Conservation (phyloP, 2,797 vertebrate genomes). For the Pipistrellus nathusii region DNA sequence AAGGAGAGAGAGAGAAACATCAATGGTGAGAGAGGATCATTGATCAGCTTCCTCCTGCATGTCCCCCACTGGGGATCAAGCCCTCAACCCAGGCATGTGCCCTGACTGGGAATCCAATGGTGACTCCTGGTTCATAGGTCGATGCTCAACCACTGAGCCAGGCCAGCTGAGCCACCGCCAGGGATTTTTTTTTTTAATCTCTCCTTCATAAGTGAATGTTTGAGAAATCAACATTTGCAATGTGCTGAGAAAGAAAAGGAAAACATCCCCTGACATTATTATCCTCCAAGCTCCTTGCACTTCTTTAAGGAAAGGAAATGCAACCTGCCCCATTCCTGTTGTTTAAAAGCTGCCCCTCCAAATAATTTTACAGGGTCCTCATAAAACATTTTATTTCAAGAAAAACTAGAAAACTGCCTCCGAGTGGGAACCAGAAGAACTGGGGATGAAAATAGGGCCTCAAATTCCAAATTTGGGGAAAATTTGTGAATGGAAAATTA, state of each 20-base stretch:
- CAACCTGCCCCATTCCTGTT: background rate
- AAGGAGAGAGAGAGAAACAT: no score
- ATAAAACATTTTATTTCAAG: background rate
- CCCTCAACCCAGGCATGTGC: no score
- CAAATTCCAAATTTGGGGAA: background rate
- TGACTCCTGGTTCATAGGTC: no score
- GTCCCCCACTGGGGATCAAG: no score
- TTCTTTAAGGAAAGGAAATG: background rate
- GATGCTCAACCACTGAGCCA: no score
- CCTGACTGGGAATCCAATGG: no score
- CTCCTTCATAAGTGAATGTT: background rate
- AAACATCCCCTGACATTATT: no score
- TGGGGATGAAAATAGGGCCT: background rate
- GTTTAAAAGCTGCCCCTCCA: background rate
- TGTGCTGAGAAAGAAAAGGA: background rate
- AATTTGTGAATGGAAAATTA: background rate
- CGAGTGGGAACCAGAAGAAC: background rate
- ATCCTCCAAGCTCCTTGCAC: background rate
- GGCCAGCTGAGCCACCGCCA: no score
- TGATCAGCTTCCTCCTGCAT: no score
- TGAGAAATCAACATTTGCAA: background rate
- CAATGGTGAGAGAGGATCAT: no score
- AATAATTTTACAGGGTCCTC: background rate
- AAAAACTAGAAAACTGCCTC: background rate
- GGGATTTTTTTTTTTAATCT: accelerated